Percentiles rank a stretch among this genome's conserved stretches.
phyloP scores from a whole-genome alignment of 1,140 invertebrate species.

The Mercenaria mercenaria region DNA sequence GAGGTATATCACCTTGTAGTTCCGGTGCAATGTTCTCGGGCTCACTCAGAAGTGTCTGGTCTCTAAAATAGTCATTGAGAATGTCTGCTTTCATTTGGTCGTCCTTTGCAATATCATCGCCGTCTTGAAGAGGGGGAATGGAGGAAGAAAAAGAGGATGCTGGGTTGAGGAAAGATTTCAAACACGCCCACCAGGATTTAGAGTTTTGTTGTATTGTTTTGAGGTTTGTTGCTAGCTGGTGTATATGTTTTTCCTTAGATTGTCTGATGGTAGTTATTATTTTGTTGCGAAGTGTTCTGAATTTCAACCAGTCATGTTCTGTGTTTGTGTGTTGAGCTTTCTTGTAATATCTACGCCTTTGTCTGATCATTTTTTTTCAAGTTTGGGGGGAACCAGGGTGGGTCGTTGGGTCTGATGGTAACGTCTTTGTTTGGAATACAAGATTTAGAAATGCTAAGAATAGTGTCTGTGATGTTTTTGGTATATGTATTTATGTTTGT shows the following conservation, averaged over 20 bases:
- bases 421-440: slow-evolving; percentile 36
- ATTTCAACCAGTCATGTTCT: neutral
- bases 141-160: neutral
- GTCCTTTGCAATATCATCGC: neutral
- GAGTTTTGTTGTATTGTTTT: neutral
- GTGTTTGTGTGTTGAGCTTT: neutral
- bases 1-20: neutral
- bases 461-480: slow-evolving; percentile 13
- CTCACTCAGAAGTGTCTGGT: neutral
- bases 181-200: neutral
- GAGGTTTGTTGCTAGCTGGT: neutral
- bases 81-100: slow-evolving; percentile 13
- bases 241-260: neutral
- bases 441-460: neutral
- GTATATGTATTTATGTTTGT: neutral
- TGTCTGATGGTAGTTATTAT: neutral
- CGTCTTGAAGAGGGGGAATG: slow-evolving; percentile 11
- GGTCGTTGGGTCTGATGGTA: neutral
- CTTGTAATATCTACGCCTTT: neutral
- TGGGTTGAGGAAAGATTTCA: slow-evolving; percentile 8
- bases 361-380: no score
- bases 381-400: neutral
- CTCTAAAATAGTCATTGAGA: slow-evolving; percentile 28
- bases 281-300: slow-evolving; percentile 6
- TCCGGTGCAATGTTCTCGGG: neutral